phyloP scores from a whole-genome alignment of 2,113 vertebrate genomes.

The Chamaea fasciata region DNA sequence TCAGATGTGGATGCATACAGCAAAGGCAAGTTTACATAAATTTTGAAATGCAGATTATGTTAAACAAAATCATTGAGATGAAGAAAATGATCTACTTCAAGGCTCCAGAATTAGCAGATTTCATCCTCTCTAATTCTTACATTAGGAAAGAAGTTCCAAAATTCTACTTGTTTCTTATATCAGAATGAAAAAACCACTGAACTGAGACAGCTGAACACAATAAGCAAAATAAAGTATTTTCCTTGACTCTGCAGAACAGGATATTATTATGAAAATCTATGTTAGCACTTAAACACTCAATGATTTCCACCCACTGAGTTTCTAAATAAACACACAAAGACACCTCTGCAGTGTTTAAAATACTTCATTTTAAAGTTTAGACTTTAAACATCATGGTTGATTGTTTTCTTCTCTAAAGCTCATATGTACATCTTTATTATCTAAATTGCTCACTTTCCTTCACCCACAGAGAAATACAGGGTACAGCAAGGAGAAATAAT shows the following conservation, averaged over 20 bases:
- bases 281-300: neutral
- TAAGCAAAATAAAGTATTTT: neutral
- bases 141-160: neutral
- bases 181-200: neutral
- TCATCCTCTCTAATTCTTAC: neutral
- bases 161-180: neutral
- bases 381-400: neutral
- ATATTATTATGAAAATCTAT: neutral
- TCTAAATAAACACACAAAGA: neutral
- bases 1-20: neutral
- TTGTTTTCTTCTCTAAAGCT: neutral
- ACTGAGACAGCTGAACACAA: neutral
- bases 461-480: neutral
- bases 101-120: neutral
- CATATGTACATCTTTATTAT: neutral
- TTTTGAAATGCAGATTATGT: neutral
- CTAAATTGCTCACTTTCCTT: neutral
- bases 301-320: neutral
- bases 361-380: neutral
- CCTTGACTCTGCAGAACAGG: neutral
- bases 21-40: neutral
- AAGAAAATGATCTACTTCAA: neutral
- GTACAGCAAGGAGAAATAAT: neutral
- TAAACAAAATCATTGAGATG: neutral
- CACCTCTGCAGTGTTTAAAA: neutral